phyloP scores from a whole-genome alignment of 1,140 invertebrate genomes.

The Rhizoglyphus robini region DNA sequence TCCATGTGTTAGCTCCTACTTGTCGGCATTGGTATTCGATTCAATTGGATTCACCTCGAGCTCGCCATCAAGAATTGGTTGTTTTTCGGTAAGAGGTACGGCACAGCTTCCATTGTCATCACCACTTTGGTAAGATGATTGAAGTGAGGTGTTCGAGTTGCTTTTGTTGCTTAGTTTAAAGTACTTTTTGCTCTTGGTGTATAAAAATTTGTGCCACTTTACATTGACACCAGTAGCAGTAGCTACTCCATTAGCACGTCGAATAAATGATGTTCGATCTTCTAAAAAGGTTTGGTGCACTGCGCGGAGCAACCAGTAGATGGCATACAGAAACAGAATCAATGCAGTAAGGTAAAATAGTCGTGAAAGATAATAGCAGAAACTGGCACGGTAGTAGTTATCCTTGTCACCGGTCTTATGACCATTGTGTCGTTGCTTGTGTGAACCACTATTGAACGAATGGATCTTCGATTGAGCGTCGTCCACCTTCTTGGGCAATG shows the following conservation, averaged over 20 bases:
- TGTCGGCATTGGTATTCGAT: too few species aligned
- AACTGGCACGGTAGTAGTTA: neutral
- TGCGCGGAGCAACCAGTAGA: neutral
- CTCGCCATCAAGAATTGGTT: neutral
- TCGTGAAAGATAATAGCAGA: neutral
- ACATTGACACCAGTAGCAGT: neutral
- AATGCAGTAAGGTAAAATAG: neutral
- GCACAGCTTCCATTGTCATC: neutral
- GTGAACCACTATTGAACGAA: neutral
- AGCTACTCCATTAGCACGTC: neutral
- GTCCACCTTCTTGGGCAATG: neutral
- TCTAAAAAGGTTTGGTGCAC: neutral
- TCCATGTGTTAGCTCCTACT: too few species aligned
- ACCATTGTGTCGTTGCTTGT: neutral
- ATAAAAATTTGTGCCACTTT: neutral
- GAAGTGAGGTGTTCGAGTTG: neutral
- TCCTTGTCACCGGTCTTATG: neutral
- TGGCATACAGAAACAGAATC: neutral
- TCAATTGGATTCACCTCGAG: neutral
- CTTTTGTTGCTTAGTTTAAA: neutral
- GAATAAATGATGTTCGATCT: too few species aligned
- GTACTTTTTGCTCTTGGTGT: neutral
- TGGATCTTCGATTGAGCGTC: neutral
- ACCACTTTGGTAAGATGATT: neutral
- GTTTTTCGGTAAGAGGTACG: neutral